Conservation (phyloP, 2,888 invertebrate species). For the Galeopsomyia nigrocyanea region DNA sequence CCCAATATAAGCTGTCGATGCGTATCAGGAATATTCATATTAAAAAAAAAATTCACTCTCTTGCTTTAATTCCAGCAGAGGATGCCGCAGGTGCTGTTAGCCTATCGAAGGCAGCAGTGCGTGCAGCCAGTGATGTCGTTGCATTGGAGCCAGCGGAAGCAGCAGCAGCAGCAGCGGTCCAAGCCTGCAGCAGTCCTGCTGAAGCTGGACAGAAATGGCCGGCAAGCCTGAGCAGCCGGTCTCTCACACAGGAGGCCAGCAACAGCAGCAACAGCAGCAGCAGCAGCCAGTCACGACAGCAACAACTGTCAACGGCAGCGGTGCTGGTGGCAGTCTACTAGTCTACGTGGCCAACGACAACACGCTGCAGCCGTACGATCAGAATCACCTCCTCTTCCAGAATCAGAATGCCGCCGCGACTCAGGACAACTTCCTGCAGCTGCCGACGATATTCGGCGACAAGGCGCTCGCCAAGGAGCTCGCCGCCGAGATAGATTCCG, state of each 20-base stretch:
- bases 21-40: no score
- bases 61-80: constrained; percentile 56
- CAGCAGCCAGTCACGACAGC: constrained; percentile 53
- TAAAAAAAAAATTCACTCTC: no score
- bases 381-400: no score
- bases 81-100: constrained; percentile 66
- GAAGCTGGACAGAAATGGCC: constrained; percentile 75
- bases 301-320: constrained; percentile 52
- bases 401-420: no score
- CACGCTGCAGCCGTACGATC: constrained; percentile 57
- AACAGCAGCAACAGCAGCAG: constrained; percentile 50
- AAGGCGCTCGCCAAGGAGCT: constrained; percentile 40
- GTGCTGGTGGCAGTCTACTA: constrained; percentile 69
- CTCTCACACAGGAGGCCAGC: constrained; percentile 65
- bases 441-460: constrained; percentile 41
- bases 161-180: constrained; percentile 54
- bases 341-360: constrained; percentile 74
- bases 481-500: constrained; percentile 39
- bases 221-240: constrained; percentile 81
- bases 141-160: constrained; percentile 34
- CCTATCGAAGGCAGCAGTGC: constrained; percentile 64
- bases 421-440: constrained; percentile 29
- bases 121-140: constrained; percentile 77
- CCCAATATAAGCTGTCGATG: no score
- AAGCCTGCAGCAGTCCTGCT: constrained; percentile 63